phyloP scores from a whole-genome alignment of 2,113 vertebrate genomes.

The Drymodes brunneopygia region DNA sequence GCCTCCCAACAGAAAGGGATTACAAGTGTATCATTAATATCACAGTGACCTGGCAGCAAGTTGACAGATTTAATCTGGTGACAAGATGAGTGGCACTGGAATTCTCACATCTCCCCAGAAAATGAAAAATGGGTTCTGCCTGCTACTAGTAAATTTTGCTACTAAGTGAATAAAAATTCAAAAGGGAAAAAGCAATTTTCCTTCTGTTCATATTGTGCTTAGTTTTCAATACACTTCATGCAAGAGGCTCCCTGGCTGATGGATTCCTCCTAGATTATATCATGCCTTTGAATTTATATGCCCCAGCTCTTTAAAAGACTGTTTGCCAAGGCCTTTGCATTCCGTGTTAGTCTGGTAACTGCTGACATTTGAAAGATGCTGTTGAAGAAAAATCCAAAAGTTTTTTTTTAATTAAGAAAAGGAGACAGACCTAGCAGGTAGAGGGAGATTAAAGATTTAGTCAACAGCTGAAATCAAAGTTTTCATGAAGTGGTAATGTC shows the following conservation, averaged over 20 bases:
- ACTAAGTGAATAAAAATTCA: constrained; percentile 67
- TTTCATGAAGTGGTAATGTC: constrained; percentile 51
- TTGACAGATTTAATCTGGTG: constrained; percentile 40
- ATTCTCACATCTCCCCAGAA: constrained; percentile 15
- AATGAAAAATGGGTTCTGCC: constrained; percentile 55
- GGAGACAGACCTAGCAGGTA: constrained; percentile 16
- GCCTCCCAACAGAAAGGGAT: background rate
- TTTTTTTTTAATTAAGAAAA: constrained; percentile 53
- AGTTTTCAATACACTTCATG: constrained; percentile 49
- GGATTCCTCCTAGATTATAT: constrained; percentile 62
- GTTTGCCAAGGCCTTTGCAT: constrained; percentile 58
- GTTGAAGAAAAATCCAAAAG: constrained; percentile 32
- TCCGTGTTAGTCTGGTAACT: constrained; percentile 28
- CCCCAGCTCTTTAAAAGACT: constrained; percentile 41
- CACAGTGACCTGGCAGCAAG: background rate
- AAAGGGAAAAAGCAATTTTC: constrained; percentile 65
- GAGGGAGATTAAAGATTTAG: constrained; percentile 49
- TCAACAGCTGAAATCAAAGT: constrained; percentile 55
- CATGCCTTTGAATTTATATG: constrained; percentile 54
- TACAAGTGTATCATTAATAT: constrained; percentile 38
- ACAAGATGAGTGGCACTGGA: constrained; percentile 56
- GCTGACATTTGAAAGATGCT: constrained; percentile 65
- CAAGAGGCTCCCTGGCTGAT: constrained; percentile 46
- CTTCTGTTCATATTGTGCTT: constrained; percentile 59
- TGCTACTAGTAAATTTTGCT: constrained; percentile 52